These are phyloP conservation scores for Corvus moneduloides DNA, from an alignment of 2,113 vertebrate genomes.

Conservation along the genomic window DNA sequence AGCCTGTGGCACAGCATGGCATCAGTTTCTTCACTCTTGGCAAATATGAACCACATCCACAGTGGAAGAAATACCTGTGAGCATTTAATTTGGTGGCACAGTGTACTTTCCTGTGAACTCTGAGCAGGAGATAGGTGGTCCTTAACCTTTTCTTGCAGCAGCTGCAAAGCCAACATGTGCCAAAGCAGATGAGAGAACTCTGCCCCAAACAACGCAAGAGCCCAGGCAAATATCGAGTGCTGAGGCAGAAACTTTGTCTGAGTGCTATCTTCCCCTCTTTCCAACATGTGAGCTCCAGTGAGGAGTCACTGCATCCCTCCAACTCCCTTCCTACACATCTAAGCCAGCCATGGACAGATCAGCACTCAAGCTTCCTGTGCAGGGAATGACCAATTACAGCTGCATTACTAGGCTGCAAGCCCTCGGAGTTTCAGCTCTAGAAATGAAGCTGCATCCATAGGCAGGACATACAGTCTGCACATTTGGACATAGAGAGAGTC, in stretches of 20 bases:
- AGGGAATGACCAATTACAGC: neutral
- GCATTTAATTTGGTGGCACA: neutral
- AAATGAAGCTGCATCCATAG: neutral
- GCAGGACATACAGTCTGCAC: neutral
- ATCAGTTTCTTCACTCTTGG: neutral
- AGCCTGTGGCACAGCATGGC: neutral
- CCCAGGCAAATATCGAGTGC: rapidly evolving
- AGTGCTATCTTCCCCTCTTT: neutral
- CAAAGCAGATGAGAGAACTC: neutral
- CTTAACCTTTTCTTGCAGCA: neutral
- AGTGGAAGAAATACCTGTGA: neutral
- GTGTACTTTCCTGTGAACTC: neutral
- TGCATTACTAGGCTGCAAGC: neutral
- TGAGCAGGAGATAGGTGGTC: neutral
- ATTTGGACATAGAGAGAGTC: neutral
- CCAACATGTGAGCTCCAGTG: neutral
- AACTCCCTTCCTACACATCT: neutral
- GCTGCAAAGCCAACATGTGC: neutral
- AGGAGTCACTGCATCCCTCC: neutral
- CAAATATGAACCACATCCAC: neutral
- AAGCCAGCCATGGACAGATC: neutral
- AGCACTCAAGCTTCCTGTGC: neutral
- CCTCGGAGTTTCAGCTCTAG: neutral
- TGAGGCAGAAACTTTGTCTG: neutral
- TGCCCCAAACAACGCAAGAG: neutral